These are phyloP conservation scores for Kryptopterus vitreolus DNA, from an alignment of 2,797 vertebrate genomes.

Conservation along the genomic window DNA sequence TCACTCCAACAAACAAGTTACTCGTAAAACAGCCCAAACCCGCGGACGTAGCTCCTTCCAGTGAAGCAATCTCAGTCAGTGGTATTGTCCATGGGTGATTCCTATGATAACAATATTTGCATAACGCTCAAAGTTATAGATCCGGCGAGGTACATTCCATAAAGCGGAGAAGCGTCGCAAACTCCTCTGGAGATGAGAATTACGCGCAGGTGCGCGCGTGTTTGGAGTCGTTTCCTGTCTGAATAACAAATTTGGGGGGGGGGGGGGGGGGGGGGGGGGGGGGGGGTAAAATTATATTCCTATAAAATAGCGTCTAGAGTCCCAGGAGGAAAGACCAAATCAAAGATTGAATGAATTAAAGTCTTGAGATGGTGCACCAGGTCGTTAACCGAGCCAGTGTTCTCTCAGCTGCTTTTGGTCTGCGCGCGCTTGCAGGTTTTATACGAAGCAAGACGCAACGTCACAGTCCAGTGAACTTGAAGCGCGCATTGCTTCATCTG, in stretches of 20 bases:
- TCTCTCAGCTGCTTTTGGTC: slow-evolving; percentile 52
- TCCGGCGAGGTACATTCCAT: slow-evolving; percentile 29
- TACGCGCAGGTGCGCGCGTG: slow-evolving; percentile 71
- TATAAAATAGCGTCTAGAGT: background rate
- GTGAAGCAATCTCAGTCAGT: background rate
- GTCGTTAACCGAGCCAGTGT: slow-evolving; percentile 20
- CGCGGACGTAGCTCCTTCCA: background rate
- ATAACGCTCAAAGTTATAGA: slow-evolving; percentile 17
- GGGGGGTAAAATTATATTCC: background rate
- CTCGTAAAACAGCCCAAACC: background rate
- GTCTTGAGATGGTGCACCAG: background rate
- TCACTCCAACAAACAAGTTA: slow-evolving; percentile 23
- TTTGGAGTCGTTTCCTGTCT: background rate
- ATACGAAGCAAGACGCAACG: slow-evolving; percentile 66
- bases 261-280: no score
- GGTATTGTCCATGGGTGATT: background rate
- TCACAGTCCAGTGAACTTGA: slow-evolving; percentile 59
- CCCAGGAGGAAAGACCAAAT: background rate
- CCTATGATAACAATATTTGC: background rate
- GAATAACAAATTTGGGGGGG: background rate
- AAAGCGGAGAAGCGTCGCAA: background rate
- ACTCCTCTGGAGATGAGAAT: slow-evolving; percentile 42
- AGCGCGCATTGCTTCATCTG: background rate
- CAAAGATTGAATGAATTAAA: background rate
- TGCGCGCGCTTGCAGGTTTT: slow-evolving; percentile 62